Evolutionary conservation across 1,140 invertebrate species (phyloP).

Genomic region (Nylanderia fulva): DNA sequence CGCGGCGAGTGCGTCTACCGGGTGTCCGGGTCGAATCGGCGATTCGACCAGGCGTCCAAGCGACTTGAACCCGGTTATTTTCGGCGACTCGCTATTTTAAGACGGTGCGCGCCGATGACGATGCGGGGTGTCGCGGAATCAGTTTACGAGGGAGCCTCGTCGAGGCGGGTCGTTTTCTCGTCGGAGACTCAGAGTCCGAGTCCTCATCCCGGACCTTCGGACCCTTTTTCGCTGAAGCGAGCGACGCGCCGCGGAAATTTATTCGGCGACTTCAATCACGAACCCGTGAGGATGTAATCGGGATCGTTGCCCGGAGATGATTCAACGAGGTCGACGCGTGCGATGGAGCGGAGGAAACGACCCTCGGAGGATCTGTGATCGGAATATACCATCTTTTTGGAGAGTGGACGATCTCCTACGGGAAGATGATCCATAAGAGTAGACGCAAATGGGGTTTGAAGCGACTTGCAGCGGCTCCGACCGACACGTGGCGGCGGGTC

Average conservation of each 20-base stretch:
- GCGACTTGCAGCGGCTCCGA: conserved; percentile 22
- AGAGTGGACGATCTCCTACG: not conserved
- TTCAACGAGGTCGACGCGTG: not conserved
- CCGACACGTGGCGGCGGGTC: conserved; percentile 59
- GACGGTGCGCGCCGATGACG: conserved; percentile 74
- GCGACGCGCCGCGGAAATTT: not conserved
- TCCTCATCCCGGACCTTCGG: not conserved
- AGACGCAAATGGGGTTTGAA: conserved; percentile 20
- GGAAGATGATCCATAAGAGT: conserved; percentile 51
- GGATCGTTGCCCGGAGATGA: not conserved
- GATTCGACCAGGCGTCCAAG: conserved; percentile 64
- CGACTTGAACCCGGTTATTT: conserved; percentile 78
- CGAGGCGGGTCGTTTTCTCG: conserved; percentile 67
- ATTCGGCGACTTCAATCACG: not conserved
- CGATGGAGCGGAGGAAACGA: not conserved
- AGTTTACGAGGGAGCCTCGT: conserved; percentile 76
- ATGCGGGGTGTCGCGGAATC: conserved; percentile 73
- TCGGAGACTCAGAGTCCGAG: not conserved
- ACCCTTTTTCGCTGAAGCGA: not conserved
- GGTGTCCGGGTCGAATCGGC: conserved; percentile 60
- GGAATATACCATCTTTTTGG: no score
- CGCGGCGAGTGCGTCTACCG: conserved; percentile 40
- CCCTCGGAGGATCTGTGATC: not conserved
- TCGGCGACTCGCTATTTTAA: conserved; percentile 79
- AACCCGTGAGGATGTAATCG: conserved; percentile 35